A percentile compares a stretch with the other conserved stretches of the same genome.
Conservation (phyloP, 1,140 invertebrate species). For the Temnothorax longispinosus region DNA sequence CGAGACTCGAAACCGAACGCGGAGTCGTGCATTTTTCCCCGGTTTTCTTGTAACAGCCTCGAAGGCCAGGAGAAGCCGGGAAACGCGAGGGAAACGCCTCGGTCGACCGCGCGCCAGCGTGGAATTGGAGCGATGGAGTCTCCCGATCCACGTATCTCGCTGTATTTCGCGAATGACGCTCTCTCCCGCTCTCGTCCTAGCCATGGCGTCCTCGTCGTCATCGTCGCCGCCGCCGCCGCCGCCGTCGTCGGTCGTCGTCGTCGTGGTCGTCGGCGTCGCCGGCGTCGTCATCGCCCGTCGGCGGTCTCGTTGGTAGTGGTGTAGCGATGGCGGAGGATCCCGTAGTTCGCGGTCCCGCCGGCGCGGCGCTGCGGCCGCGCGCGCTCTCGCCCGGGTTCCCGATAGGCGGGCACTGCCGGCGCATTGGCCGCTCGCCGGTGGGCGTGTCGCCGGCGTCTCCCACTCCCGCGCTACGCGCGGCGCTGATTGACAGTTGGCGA, state of each 20-base stretch:
- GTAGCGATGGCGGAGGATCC: slow-evolving; percentile 79
- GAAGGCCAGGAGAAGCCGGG: not conserved
- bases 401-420: slow-evolving; percentile 63
- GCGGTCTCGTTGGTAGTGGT: slow-evolving; percentile 74
- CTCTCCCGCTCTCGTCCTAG: slow-evolving; percentile 3
- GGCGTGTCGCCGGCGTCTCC: slow-evolving; percentile 81
- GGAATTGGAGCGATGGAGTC: slow-evolving; percentile 5
- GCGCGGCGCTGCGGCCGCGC: slow-evolving; percentile 67
- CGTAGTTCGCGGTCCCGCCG: slow-evolving; percentile 70
- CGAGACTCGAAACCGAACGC: not conserved
- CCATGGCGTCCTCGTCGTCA: not conserved
- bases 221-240: slow-evolving; percentile 23
- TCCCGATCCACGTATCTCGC: not conserved
- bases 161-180: slow-evolving; percentile 16
- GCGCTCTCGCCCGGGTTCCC: slow-evolving; percentile 33
- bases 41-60: too few species aligned
- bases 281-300: slow-evolving; percentile 46
- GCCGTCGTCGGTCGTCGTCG: slow-evolving; percentile 45
- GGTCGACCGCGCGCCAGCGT: not conserved
- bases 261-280: slow-evolving; percentile 25
- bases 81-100: not conserved
- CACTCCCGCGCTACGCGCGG: slow-evolving; percentile 84
- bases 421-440: slow-evolving; percentile 78
- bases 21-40: not conserved
- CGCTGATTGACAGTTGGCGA: slow-evolving; percentile 90